Base-by-base conservation (phyloP, 2,888 invertebrate species). In the Belgica antarctica region DNA sequence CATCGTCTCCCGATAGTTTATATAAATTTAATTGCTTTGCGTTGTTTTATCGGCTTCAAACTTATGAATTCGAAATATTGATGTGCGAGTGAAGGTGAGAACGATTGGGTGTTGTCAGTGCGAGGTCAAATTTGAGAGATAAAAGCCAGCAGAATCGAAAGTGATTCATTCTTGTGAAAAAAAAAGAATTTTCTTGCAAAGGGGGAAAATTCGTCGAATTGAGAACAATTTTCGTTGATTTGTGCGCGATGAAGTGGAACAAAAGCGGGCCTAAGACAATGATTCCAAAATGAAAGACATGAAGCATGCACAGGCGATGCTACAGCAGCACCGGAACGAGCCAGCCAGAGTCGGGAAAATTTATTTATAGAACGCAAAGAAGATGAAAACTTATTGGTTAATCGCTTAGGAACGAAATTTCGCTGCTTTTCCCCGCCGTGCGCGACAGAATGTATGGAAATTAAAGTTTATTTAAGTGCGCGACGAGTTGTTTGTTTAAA, bases 331-430 rank as follows among this genome's bases (percentile, higher is more conserved):
- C n/a, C n/a, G n/a, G n/a, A 24, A 52, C 12, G 59, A 7, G 59
- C 25, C 25, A 1, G 12, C 12, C 27, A n/a, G 17, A 19, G 62
- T 34, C 31, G 12, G 17, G 62, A 62, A 62, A 62, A 62, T 62
- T 62, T 62, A 62, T 62, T 62, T 62, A 31, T 62, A 62, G 62
- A 62, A 62, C 25, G 27, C 28, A 4, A 61, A 27, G 27, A 61
- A 61, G 61, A 61, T 61, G 61, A 61, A 28, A 61, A 27, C 22
- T 15, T 22, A 52, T 41, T 41, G 41, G 41, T 41, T n/a, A 15
- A 41, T 41, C 41, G 41, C 41, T 41, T 41, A 41, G 41, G 10
- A 5, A 41, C 41, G 10, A 10, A 31, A 31, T 31, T 31, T 31
- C 31, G n/a, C n/a, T n/a, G n/a, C n/a, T n/a, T n/a, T n/a, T n/a